Base-by-base conservation (phyloP, 2,797 vertebrate species). In the Acrossocheilus wenchowensis region DNA sequence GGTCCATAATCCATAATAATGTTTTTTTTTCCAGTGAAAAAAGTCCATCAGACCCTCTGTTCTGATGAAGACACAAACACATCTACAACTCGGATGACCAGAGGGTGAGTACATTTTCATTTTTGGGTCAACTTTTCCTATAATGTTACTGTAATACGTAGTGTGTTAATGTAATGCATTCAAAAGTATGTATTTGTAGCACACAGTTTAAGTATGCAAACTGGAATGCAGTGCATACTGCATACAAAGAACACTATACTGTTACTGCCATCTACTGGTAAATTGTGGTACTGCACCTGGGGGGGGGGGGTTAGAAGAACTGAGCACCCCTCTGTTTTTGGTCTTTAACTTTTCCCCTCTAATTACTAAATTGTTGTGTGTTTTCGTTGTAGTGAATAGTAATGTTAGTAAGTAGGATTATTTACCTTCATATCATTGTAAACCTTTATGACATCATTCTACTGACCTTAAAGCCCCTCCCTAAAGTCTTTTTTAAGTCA, bases 401-500 rank as follows among this genome's bases (percentile, higher is more conserved):
- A 43, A 36, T 78, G 60, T 50, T 62, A 36, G 54, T 41, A 48
- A 19, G 15, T 74, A 34, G 21, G 36, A 72, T 83, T 69, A 52
- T 79, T 73, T 64, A 39, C 15, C 41, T 52, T 71, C 11, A 43
- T 64, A 64, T 68, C 15, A 68, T 68, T 71, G 39, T 43, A 85
- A 81, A 82, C 36, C 75, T 36, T 52, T 41, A 77, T 74, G 75
- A 64, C 82, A 71, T 73, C 17, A 36, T 78, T 82, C 60, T 45
- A 85, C 64, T 86, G 52, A 86, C 84, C 81, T 72, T 92, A 89
- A 87, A 90, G 84, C 81, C 52, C 84, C 1, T 4, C 74, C 66
- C 75, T 21, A 78, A 80, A 89, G 91, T 90, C 89, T 90, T 81
- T 89, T 86, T 91, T 92, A 93, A 93, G 93, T 97, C 96, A 97